Evolutionary conservation across 2,797 vertebrate species (phyloP).

Genomic region (Bradypodion ventrale): DNA sequence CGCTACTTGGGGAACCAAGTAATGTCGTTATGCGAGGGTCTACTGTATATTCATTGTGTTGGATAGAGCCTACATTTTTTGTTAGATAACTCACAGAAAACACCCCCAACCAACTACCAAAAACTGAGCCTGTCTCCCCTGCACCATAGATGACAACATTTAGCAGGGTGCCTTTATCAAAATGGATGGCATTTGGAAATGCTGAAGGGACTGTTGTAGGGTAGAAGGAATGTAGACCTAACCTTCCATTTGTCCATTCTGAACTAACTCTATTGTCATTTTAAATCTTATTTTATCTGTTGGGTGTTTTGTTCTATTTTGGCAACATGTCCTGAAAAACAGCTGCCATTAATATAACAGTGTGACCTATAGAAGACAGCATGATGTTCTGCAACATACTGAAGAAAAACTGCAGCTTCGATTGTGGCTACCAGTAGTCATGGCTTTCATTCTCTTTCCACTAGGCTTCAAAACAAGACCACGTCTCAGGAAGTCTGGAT

Average conservation of each 20-base stretch:
- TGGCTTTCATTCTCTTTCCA: not conserved
- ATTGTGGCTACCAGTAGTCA: not conserved
- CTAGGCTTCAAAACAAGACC: not conserved
- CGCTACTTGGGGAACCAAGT: too few species aligned
- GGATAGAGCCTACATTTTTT: not conserved
- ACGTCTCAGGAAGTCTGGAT: not conserved
- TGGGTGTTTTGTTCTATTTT: not conserved
- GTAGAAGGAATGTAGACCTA: not conserved
- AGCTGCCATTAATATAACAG: not conserved
- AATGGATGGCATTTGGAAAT: not conserved
- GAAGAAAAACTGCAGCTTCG: too few species aligned
- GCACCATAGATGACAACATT: not conserved
- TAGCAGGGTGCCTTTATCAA: not conserved
- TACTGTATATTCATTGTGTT: not conserved
- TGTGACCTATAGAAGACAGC: not conserved
- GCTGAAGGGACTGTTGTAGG: not conserved
- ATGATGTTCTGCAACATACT: not conserved
- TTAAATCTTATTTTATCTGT: not conserved
- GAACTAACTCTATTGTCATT: not conserved
- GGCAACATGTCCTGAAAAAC: not conserved
- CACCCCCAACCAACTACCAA: not conserved
- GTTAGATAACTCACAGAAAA: not conserved
- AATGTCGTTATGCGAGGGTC: too few species aligned
- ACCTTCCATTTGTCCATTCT: not conserved
- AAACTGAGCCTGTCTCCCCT: not conserved